These are phyloP conservation scores for Limnephilus marmoratus DNA, from an alignment of 2,888 invertebrate species.

Conservation along the genomic window DNA sequence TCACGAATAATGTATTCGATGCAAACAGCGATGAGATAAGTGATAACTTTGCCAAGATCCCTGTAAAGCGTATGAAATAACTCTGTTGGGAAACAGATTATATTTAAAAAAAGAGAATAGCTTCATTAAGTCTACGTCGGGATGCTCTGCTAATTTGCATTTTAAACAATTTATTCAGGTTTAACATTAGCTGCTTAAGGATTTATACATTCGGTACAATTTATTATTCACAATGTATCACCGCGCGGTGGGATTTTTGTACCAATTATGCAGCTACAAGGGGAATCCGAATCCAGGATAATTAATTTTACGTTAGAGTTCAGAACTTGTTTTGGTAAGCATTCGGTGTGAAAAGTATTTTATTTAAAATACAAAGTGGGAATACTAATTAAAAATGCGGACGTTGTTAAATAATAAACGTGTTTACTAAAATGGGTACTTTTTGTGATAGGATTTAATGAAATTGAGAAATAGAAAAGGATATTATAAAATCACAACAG, in stretches of 20 bases:
- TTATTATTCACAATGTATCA: not conserved
- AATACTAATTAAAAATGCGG: not conserved
- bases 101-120: conserved; percentile 25
- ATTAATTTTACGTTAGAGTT: not conserved
- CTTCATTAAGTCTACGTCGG: conserved; percentile 45
- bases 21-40: conserved; percentile 6
- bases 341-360: not conserved
- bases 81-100: conserved; percentile 7
- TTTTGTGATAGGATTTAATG: not conserved
- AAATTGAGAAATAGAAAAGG: not conserved
- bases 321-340: not conserved
- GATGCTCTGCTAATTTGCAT: conserved; percentile 45
- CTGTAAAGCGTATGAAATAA: not conserved
- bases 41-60: conserved; percentile 27
- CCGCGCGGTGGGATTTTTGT: conserved; percentile 2
- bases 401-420: not conserved
- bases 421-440: not conserved
- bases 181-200: conserved; percentile 36
- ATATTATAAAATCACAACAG: not conserved
- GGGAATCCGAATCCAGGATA: not conserved
- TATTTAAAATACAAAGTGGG: not conserved
- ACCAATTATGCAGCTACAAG: not conserved
- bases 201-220: not conserved
- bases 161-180: conserved; percentile 47
- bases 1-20: conserved; percentile 10